Conservation (phyloP, 2,113 vertebrate species). For the Burhinus oedicnemus region DNA sequence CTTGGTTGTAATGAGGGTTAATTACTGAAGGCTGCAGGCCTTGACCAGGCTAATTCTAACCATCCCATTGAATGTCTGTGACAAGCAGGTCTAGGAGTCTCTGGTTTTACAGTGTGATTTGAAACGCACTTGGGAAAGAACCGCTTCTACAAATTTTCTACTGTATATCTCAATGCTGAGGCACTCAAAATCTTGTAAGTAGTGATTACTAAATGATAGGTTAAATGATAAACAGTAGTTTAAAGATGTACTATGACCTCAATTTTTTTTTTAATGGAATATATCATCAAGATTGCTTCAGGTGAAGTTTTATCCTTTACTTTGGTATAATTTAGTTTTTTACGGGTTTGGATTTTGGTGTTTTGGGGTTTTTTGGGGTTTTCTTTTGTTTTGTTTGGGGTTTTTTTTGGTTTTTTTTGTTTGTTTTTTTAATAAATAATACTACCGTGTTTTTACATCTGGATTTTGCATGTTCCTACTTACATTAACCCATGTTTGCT, state of each 20-base stretch:
- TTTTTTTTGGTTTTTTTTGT: neutral
- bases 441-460: neutral
- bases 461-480: neutral
- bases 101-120: neutral
- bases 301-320: neutral
- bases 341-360: neutral
- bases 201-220: neutral
- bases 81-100: neutral
- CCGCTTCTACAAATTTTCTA: neutral
- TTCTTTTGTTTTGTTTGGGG: too few species aligned
- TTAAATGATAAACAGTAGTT: neutral
- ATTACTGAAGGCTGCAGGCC: neutral
- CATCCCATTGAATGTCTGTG: neutral
- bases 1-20: neutral
- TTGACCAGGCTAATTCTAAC: neutral
- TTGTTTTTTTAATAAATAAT: neutral
- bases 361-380: too few species aligned
- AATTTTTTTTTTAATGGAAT: neutral
- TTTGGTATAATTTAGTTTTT: neutral
- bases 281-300: neutral
- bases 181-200: neutral
- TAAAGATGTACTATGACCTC: neutral
- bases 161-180: neutral
- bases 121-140: neutral
- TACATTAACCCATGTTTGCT: neutral